A percentile compares a stretch with the other conserved stretches of the same genome.
Conservation (phyloP, 2,113 vertebrate genomes). For the Sorex fumeus region DNA sequence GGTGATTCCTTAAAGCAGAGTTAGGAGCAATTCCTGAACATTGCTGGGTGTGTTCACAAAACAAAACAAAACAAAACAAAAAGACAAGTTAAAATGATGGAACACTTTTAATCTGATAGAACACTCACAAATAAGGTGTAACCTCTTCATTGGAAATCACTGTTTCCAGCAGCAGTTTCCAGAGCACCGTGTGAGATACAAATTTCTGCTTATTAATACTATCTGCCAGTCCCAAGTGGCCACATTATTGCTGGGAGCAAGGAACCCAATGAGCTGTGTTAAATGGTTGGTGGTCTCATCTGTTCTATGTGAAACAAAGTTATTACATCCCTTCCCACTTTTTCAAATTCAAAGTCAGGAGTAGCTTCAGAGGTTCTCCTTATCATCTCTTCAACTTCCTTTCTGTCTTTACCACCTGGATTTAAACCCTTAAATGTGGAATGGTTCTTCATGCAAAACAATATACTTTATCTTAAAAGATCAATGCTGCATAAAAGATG, state of each 20-base stretch:
- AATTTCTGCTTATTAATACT: neutral
- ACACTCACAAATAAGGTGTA: neutral
- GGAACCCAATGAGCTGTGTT: too few relatives aligned
- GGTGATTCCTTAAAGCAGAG: too few relatives aligned
- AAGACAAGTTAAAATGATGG: neutral
- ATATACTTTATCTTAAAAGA: neutral
- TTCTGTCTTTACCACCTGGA: neutral
- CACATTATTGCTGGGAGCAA: neutral
- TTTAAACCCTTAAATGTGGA: constrained; percentile 1
- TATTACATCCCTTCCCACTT: neutral
- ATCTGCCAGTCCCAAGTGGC: neutral
- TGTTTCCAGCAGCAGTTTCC: neutral
- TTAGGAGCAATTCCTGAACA: too few relatives aligned
- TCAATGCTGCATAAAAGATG: neutral
- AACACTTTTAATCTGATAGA: neutral
- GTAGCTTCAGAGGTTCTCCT: neutral
- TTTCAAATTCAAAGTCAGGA: neutral
- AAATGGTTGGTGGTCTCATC: neutral
- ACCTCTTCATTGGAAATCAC: neutral
- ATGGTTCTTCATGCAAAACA: neutral
- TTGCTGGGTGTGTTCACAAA: neutral
- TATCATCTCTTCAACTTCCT: neutral
- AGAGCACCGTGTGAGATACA: neutral
- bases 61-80: neutral
- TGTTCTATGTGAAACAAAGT: neutral